Evolutionary conservation across 2,113 vertebrate species (phyloP).

Genomic region (Cyphotilapia sp.): DNA sequence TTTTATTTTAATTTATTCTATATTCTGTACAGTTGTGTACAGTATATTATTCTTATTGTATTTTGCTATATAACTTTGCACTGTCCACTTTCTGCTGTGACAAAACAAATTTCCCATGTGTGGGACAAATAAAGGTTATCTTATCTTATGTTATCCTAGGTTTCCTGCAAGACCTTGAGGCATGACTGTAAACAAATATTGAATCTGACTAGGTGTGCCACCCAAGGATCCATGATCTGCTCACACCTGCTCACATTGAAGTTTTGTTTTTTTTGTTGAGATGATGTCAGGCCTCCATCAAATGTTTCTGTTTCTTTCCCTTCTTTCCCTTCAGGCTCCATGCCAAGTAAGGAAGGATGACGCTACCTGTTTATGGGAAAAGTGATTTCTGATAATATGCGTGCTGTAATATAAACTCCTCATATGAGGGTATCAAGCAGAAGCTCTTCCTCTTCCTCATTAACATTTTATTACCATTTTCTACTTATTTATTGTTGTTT

Average conservation of each 20-base stretch:
- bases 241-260: neutral
- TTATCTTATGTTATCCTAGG: neutral
- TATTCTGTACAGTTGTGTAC: neutral
- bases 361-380: neutral
- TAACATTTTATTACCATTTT: neutral
- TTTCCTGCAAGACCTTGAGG: neutral
- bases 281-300: neutral
- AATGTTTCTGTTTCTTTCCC: neutral
- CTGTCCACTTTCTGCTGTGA: neutral
- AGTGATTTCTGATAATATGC: neutral
- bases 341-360: neutral
- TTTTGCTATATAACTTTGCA: neutral
- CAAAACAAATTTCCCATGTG: neutral
- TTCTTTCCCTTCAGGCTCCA: neutral
- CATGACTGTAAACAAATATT: neutral
- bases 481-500: neutral
- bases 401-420: neutral
- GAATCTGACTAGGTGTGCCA: neutral
- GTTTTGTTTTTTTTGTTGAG: accelerated
- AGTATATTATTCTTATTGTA: neutral
- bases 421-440: neutral
- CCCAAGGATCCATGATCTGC: neutral
- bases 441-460: neutral
- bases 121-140: neutral
- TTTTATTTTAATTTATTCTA: neutral